Evolutionary conservation across 2,888 invertebrate genomes (phyloP).

Genomic region (Drosophila paranaensis): DNA sequence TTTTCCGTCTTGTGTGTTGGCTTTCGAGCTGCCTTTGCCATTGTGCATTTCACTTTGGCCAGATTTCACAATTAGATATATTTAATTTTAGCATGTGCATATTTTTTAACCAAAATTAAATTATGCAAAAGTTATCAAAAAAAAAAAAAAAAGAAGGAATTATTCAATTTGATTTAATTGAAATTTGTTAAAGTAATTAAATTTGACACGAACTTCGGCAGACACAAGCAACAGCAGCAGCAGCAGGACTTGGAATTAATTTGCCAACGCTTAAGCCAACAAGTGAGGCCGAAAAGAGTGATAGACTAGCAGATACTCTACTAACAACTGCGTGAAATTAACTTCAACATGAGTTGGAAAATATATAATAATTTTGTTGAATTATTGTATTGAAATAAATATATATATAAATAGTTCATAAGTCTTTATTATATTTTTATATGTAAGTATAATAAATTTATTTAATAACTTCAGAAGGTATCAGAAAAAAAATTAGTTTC

Average conservation of each 20-base stretch:
- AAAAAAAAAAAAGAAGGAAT: constrained; percentile 17
- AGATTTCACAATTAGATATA: constrained; percentile 61
- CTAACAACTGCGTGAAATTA: background rate
- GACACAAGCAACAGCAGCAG: background rate
- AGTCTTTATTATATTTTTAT: too few species aligned
- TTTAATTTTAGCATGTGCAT: constrained; percentile 24
- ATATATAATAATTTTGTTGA: too few species aligned
- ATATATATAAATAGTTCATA: too few species aligned
- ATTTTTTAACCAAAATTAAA: constrained; percentile 28
- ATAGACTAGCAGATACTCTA: background rate
- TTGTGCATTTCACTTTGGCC: constrained; percentile 55
- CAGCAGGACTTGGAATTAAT: constrained; percentile 34
- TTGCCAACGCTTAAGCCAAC: constrained; percentile 63
- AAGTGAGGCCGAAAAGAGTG: background rate
- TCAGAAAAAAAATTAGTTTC: background rate
- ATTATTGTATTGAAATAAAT: too few species aligned
- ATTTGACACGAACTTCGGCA: constrained; percentile 44
- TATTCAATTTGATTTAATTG: constrained; percentile 53
- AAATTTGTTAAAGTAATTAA: constrained; percentile 59
- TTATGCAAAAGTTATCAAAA: constrained; percentile 58
- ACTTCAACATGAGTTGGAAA: too few species aligned
- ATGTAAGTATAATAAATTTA: too few species aligned
- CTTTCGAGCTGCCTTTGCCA: constrained; percentile 22
- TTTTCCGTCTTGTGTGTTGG: constrained; percentile 37
- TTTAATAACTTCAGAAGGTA: background rate